Conservation (phyloP, 2,797 vertebrate species). For the Mus caroli region DNA sequence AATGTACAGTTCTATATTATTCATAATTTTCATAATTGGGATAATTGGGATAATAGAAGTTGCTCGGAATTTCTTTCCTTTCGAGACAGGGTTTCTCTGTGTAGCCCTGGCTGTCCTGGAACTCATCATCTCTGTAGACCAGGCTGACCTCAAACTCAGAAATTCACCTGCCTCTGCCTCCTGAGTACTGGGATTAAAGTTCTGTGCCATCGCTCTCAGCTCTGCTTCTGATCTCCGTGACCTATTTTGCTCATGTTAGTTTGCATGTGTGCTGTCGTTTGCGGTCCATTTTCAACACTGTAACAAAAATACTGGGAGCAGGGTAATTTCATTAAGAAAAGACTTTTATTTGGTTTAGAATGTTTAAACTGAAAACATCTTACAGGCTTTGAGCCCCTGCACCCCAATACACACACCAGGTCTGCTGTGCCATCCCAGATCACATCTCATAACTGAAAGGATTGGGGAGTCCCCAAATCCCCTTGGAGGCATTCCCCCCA, state of each 20-base stretch:
- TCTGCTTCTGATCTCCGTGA: background rate
- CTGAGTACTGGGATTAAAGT: background rate
- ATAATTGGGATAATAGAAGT: background rate
- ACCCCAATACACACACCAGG: rapidly evolving
- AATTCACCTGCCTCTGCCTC: background rate
- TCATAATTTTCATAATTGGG: background rate
- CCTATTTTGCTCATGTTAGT: background rate
- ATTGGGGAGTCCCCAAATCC: background rate
- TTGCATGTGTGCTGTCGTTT: background rate
- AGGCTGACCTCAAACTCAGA: background rate
- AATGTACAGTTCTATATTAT: background rate
- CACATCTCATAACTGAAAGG: background rate
- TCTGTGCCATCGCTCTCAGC: rapidly evolving
- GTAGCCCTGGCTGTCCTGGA: background rate
- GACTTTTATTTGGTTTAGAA: background rate
- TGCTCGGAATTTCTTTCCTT: background rate
- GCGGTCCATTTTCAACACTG: background rate
- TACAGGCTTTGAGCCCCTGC: background rate
- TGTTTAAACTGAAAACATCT: background rate
- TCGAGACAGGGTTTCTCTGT: background rate
- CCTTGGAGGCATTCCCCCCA: too few relatives aligned
- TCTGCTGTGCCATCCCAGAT: background rate
- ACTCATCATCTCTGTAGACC: background rate
- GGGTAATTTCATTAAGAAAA: background rate
- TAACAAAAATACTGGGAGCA: background rate